A percentile compares a stretch with the other conserved stretches of the same genome.
Evolutionary conservation across 1,140 invertebrate genomes (phyloP).

Genomic region (Aradophagus sp.): DNA sequence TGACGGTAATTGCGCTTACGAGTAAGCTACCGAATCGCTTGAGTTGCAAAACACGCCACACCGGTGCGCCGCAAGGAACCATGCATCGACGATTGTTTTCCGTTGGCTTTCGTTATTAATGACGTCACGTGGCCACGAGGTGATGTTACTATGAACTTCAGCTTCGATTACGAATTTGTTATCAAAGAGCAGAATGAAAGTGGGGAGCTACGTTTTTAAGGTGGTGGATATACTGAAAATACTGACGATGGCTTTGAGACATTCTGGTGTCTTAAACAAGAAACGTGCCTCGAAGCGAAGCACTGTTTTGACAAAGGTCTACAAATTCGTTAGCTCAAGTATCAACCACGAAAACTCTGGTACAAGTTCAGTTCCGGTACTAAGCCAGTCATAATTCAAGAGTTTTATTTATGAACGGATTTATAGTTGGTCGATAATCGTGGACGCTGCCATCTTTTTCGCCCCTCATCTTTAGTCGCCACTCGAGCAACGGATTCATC

Average conservation of each 20-base stretch:
- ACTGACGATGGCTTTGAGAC: too few species aligned
- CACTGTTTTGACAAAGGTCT: too few species aligned
- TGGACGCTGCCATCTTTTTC: conserved; percentile 23
- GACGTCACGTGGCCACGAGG: background rate
- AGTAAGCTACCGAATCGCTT: conserved; percentile 4
- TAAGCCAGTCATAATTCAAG: too few species aligned
- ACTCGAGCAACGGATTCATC: conserved; percentile 38
- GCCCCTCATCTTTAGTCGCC: conserved; percentile 29
- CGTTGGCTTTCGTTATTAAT: conserved; percentile 24
- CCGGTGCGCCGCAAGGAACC: conserved; percentile 8
- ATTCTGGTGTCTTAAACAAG: too few species aligned
- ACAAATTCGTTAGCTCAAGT: too few species aligned
- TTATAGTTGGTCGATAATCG: conserved; percentile 29
- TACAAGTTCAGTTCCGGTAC: too few species aligned
- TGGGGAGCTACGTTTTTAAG: too few species aligned
- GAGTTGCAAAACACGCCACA: conserved; percentile 18
- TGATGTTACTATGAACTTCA: conserved; percentile 3
- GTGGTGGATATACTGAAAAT: too few species aligned
- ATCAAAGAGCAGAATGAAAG: too few species aligned
- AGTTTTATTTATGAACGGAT: conserved; percentile 22
- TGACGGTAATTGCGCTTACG: conserved; percentile 39
- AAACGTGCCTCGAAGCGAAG: too few species aligned
- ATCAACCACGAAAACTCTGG: too few species aligned
- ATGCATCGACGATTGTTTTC: conserved; percentile 22
- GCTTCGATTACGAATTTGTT: too few species aligned